Percentiles rank a stretch among this genome's conserved stretches.
Evolutionary conservation across 92 coral and sea anemone genomes (phyloP).

Genomic region (Montipora capitata): DNA sequence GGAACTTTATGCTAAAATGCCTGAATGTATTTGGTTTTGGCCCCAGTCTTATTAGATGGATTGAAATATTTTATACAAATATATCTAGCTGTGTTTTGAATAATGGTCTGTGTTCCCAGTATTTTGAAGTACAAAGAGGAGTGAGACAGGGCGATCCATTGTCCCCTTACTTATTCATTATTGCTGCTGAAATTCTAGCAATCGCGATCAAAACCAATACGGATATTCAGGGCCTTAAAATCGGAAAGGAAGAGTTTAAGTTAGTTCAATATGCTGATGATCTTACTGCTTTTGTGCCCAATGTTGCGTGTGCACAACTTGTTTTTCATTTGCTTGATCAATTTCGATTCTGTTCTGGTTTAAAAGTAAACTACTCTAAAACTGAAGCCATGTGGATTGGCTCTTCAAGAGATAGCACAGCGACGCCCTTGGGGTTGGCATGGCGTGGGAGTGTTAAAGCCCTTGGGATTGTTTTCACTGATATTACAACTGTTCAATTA

Average conservation of each 20-base stretch:
- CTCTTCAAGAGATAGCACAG: background rate
- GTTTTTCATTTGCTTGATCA: conserved; percentile 6
- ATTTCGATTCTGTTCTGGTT: background rate
- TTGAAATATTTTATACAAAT: background rate
- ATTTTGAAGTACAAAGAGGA: too few species aligned
- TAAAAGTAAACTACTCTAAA: background rate
- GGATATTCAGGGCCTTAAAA: conserved; percentile 11
- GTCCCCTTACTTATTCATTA: background rate
- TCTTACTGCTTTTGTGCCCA: conserved; percentile 1
- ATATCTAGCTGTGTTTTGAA: background rate
- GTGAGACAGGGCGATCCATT: too few species aligned
- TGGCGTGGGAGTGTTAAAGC: background rate
- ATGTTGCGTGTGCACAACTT: background rate
- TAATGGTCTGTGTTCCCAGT: too few species aligned
- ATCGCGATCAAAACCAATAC: background rate
- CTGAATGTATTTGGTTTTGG: background rate
- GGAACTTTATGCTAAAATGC: conserved; percentile 6
- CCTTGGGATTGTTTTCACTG: too few species aligned
- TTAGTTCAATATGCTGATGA: conserved; percentile 15
- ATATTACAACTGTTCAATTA: too few species aligned
- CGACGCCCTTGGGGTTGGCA: conserved; percentile 9
- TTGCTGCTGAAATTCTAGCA: conserved; percentile 17
- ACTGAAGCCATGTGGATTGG: conserved; percentile 42
- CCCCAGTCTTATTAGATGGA: background rate
- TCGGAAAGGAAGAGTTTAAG: background rate